phyloP scores from a whole-genome alignment of 2,888 invertebrate genomes.

The Orthonychiurus folsomi region DNA sequence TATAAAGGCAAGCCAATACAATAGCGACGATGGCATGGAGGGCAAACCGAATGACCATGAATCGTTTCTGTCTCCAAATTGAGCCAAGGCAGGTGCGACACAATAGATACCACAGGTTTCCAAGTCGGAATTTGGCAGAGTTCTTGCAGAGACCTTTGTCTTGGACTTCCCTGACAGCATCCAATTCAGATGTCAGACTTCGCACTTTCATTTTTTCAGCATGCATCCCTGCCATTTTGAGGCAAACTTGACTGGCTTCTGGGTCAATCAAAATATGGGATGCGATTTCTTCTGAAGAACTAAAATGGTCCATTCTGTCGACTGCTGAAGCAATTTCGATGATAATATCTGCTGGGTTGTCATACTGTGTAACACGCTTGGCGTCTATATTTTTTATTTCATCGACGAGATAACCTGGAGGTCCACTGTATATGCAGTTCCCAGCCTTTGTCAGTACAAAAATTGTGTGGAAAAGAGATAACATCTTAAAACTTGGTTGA shows the following conservation, averaged over 20 bases:
- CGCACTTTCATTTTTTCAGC: background rate
- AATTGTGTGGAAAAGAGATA: conserved; percentile 2
- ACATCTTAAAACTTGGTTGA: conserved; percentile 17
- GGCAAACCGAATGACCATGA: conserved; percentile 16
- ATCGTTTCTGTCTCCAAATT: conserved; percentile 13
- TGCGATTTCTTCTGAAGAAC: background rate
- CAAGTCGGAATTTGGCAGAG: conserved; percentile 11
- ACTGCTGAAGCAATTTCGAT: conserved; percentile 12
- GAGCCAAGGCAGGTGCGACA: conserved; percentile 11
- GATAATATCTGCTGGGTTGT: conserved; percentile 14
- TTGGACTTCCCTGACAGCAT: conserved; percentile 3
- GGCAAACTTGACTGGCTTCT: background rate
- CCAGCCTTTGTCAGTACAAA: conserved; percentile 11
- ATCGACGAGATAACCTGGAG: background rate
- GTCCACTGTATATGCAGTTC: conserved; percentile 9
- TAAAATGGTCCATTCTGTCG: conserved; percentile 2
- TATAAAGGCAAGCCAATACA: conserved; percentile 18
- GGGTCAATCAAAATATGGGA: background rate
- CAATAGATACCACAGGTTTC: conserved; percentile 12
- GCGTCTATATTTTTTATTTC: background rate
- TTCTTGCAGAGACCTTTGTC: conserved; percentile 17
- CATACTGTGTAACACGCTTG: background rate
- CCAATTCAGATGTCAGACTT: background rate
- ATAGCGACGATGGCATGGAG: conserved; percentile 21
- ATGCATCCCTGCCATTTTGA: background rate